These are phyloP conservation scores for Leptestheria dahalacensis DNA, from an alignment of 1,140 invertebrate species.

Conservation along the genomic window DNA sequence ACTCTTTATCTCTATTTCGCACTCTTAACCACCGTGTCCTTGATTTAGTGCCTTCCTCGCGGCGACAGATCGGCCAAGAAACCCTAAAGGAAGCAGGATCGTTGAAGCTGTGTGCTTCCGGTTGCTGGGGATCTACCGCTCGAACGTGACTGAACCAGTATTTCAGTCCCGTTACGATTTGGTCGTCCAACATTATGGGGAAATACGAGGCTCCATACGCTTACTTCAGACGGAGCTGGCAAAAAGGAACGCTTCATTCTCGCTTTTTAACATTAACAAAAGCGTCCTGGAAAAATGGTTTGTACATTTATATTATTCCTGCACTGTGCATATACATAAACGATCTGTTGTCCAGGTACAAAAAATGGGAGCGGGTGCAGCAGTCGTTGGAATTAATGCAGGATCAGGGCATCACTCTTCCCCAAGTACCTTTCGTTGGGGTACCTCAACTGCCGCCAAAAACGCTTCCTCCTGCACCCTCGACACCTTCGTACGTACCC, in stretches of 20 bases:
- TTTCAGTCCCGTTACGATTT: neutral
- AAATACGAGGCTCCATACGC: neutral
- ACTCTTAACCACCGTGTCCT: neutral
- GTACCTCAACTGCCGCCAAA: neutral
- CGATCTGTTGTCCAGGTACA: neutral
- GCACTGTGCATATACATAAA: neutral
- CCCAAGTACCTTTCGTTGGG: neutral
- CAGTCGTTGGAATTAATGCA: neutral
- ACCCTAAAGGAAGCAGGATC: neutral
- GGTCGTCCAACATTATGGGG: neutral
- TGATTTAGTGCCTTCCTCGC: neutral
- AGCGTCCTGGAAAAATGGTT: neutral
- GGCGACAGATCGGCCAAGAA: neutral
- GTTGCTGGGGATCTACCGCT: neutral
- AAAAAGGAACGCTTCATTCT: neutral
- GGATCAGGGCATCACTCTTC: neutral
- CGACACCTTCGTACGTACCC: neutral
- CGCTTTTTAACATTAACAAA: neutral
- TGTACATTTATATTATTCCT: neutral
- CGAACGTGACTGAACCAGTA: neutral
- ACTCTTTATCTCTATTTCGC: no score
- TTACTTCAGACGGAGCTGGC: neutral
- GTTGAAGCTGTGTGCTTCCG: neutral
- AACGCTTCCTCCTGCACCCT: neutral
- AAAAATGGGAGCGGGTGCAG: neutral